Percentiles rank a stretch among this genome's conserved stretches.
Evolutionary conservation across 1,140 invertebrate species (phyloP).

Genomic region (Saccostrea glomerata): DNA sequence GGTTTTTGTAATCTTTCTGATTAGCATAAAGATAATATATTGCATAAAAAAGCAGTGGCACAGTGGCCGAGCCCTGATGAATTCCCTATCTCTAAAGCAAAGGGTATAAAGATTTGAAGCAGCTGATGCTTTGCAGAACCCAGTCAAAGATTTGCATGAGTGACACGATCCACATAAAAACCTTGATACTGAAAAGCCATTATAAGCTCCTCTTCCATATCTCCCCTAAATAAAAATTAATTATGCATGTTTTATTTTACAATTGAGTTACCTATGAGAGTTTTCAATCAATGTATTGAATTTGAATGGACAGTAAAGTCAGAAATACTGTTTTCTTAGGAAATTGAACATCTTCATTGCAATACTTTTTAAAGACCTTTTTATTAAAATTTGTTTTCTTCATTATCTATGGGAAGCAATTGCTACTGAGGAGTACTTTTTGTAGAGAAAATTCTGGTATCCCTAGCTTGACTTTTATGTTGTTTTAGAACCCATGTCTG

Average conservation of each 20-base stretch:
- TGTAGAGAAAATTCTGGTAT: not conserved
- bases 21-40: not conserved
- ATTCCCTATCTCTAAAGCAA: slow-evolving; percentile 1
- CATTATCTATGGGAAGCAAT: not conserved
- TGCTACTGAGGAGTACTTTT: not conserved
- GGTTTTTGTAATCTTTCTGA: not conserved
- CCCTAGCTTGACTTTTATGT: slow-evolving; percentile 3
- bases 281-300: not conserved
- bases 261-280: not conserved
- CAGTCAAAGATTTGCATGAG: not conserved
- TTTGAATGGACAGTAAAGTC: not conserved
- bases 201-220: not conserved
- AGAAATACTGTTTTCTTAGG: not conserved
- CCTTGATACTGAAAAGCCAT: not conserved
- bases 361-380: no score
- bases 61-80: not conserved
- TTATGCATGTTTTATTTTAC: not conserved
- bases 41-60: slow-evolving; percentile 22
- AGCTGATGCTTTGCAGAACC: not conserved
- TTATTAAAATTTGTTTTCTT: not conserved
- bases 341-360: no score
- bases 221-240: not conserved
- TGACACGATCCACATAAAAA: slow-evolving; percentile 26
- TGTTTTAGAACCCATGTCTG: slow-evolving; percentile 1
- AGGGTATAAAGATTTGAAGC: slow-evolving; percentile 1